Conservation (phyloP, 2,113 vertebrate species). For the Recurvirostra avosetta region DNA sequence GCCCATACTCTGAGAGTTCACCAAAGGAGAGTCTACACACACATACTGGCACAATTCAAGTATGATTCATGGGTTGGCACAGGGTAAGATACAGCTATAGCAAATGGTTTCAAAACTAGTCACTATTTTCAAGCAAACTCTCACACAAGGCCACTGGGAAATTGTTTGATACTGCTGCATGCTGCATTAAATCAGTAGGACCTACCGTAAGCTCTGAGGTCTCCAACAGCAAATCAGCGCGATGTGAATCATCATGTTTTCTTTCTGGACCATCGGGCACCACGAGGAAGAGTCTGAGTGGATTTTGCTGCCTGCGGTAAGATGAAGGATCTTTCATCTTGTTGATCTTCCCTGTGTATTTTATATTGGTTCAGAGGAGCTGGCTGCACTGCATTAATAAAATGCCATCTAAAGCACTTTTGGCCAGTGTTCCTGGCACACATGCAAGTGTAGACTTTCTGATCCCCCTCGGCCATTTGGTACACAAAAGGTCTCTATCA, state of each 20-base stretch:
- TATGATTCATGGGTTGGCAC: not conserved
- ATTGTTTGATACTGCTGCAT: not conserved
- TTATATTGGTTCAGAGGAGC: not conserved
- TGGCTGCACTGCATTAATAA: not conserved
- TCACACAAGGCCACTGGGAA: not conserved
- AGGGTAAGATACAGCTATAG: not conserved
- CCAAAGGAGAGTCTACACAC: not conserved
- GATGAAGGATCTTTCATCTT: constrained; percentile 8
- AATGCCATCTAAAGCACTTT: not conserved
- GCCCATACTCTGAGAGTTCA: not conserved
- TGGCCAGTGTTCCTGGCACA: not conserved
- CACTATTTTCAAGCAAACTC: not conserved
- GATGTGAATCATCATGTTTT: not conserved
- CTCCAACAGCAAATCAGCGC: not conserved
- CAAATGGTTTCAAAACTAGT: not conserved
- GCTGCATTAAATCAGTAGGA: constrained; percentile 21
- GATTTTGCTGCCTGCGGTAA: not conserved
- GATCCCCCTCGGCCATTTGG: not conserved
- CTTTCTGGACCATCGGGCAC: not conserved
- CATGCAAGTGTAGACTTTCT: not conserved
- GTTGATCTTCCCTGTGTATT: not conserved
- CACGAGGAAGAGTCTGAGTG: not conserved
- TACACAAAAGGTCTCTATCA: not conserved
- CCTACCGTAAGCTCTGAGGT: not conserved
- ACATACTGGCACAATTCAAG: not conserved